phyloP scores from a whole-genome alignment of 2,113 vertebrate genomes.

The Trinectes maculatus region DNA sequence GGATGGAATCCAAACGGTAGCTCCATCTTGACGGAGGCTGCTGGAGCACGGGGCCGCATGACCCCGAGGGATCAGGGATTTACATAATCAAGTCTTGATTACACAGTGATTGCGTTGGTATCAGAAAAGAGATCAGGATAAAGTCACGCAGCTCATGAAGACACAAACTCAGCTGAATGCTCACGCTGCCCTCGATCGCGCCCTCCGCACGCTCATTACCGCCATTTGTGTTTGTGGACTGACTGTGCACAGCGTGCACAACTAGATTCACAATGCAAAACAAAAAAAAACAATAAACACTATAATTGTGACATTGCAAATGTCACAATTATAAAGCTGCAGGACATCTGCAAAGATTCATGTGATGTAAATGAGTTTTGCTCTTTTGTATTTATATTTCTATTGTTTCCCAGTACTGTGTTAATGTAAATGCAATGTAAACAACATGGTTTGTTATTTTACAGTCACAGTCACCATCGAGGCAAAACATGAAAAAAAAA shows the following conservation, averaged over 20 bases:
- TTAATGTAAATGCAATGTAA: too few species aligned
- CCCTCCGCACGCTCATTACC: too few species aligned
- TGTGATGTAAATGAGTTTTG: slow-evolving; percentile 14
- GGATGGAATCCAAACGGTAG: neutral
- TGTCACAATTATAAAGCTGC: slow-evolving; percentile 28
- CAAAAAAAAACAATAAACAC: too few species aligned
- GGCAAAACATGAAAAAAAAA: too few species aligned
- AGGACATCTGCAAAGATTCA: neutral
- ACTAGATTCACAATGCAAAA: neutral
- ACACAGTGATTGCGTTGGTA: slow-evolving; percentile 13
- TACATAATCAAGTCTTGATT: slow-evolving; percentile 35
- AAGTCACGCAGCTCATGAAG: neutral
- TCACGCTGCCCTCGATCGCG: neutral
- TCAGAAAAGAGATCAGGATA: slow-evolving; percentile 6
- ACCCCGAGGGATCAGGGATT: slow-evolving; percentile 31
- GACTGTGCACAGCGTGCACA: slow-evolving; percentile 24
- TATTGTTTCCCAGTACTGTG: too few species aligned
- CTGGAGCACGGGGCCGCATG: slow-evolving; percentile 3
- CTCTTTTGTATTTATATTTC: too few species aligned
- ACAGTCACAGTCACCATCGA: too few species aligned
- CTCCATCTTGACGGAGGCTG: slow-evolving; percentile 1
- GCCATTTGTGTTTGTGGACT: neutral
- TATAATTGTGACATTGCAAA: too few species aligned
- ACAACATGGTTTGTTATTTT: too few species aligned
- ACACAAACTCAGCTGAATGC: neutral